phyloP scores from a whole-genome alignment of 2,113 vertebrate species.

The Otus sunia region DNA sequence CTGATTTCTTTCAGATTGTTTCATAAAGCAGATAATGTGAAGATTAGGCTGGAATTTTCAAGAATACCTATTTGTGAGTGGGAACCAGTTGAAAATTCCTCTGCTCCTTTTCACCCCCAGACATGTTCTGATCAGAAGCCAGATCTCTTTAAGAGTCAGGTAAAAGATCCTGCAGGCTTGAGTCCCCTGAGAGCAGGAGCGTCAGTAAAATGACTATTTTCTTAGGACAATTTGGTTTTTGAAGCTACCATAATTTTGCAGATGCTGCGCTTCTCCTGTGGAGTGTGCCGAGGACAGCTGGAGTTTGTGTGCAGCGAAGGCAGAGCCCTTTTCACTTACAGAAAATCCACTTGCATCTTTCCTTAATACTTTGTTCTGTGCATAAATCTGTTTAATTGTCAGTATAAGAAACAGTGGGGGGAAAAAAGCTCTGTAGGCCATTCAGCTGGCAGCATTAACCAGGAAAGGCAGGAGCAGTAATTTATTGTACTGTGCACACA shows the following conservation, averaged over 20 bases:
- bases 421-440: not conserved
- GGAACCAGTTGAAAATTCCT: not conserved
- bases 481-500: not conserved
- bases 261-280: not conserved
- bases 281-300: not conserved
- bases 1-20: not conserved
- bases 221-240: not conserved
- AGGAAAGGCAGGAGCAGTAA: not conserved
- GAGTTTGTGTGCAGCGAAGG: not conserved
- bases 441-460: not conserved
- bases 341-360: not conserved
- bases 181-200: not conserved
- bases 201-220: not conserved
- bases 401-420: not conserved
- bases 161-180: not conserved
- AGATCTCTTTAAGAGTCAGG: not conserved
- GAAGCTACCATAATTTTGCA: not conserved
- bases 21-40: not conserved
- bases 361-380: not conserved
- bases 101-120: not conserved
- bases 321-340: not conserved
- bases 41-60: not conserved
- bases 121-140: not conserved
- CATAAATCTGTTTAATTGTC: not conserved
- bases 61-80: not conserved